A percentile compares a stretch with the other conserved stretches of the same genome.
These are phyloP conservation scores for Mimas tiliae DNA, from an alignment of 2,888 invertebrate species.

Conservation along the genomic window DNA sequence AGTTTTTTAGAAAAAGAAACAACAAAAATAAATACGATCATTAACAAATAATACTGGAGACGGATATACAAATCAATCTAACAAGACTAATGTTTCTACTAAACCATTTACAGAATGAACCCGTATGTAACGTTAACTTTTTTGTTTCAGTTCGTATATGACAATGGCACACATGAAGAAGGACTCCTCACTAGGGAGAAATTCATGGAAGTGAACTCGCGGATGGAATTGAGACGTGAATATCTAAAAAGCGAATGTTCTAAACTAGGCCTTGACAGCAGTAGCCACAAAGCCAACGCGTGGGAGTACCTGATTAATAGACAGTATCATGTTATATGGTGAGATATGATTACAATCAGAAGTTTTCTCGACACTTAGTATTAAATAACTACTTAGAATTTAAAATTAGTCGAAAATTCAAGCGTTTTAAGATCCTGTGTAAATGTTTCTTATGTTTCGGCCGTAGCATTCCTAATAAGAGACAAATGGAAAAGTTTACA, in stretches of 20 bases:
- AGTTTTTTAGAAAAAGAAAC: too few species aligned
- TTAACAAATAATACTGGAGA: too few species aligned
- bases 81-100: background rate
- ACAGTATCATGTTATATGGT: constrained; percentile 92
- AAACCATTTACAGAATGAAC: background rate
- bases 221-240: constrained; percentile 85
- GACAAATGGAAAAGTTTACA: too few species aligned
- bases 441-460: too few species aligned
- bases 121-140: constrained; percentile 29
- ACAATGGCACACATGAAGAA: constrained; percentile 74
- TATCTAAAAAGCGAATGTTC: constrained; percentile 86
- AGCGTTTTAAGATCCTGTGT: too few species aligned
- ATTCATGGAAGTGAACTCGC: constrained; percentile 84
- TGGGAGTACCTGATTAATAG: constrained; percentile 94
- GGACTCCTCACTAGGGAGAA: constrained; percentile 75
- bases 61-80: background rate
- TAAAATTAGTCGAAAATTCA: too few species aligned
- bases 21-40: too few species aligned
- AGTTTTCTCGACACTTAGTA: background rate
- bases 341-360: constrained; percentile 42
- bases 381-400: too few species aligned
- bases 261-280: constrained; percentile 85
- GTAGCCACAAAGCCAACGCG: constrained; percentile 89
- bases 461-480: too few species aligned
- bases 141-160: constrained; percentile 79